Conservation (phyloP, 2,888 invertebrate species). For the Auanema freiburgensis region DNA sequence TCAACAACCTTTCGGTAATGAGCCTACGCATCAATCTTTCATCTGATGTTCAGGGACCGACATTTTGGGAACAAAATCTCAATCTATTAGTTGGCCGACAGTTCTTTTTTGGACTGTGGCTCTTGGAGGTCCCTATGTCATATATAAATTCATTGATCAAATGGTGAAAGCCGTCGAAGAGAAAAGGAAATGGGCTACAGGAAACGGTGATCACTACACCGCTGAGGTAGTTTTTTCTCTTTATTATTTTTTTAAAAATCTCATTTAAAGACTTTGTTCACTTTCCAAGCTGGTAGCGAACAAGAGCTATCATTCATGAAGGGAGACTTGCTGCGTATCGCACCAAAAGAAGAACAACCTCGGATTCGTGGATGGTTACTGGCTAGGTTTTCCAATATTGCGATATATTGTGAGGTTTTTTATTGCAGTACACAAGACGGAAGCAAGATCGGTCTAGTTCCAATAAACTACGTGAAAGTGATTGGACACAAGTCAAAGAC, state of each 20-base stretch:
- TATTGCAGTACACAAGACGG: slow-evolving; percentile 67
- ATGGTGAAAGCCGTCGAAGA: slow-evolving; percentile 61
- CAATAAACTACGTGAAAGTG: slow-evolving; percentile 70
- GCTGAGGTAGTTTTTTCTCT: slow-evolving; percentile 38
- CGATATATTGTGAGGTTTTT: background rate
- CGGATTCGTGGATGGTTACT: slow-evolving; percentile 70
- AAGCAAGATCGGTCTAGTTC: slow-evolving; percentile 68
- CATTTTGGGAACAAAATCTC: slow-evolving; percentile 29
- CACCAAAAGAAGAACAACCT: slow-evolving; percentile 81
- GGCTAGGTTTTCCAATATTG: slow-evolving; percentile 64
- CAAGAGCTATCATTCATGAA: slow-evolving; percentile 79
- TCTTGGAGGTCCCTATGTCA: slow-evolving; percentile 86
- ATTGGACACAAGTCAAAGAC: slow-evolving; percentile 62
- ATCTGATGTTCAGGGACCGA: slow-evolving; percentile 36
- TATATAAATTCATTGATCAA: slow-evolving; percentile 78
- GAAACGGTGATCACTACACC: slow-evolving; percentile 68
- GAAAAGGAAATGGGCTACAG: slow-evolving; percentile 67
- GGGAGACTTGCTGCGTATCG: slow-evolving; percentile 79
- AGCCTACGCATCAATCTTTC: background rate
- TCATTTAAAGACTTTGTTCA: slow-evolving; percentile 71
- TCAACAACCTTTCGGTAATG: slow-evolving; percentile 39
- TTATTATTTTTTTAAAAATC: background rate
- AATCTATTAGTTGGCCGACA: slow-evolving; percentile 77
- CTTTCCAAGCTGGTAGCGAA: slow-evolving; percentile 75
- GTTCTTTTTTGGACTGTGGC: slow-evolving; percentile 85